Percentiles rank a stretch among this genome's conserved stretches.
Conservation (phyloP, 2,797 vertebrate genomes). For the Sebastes matsubarae region DNA sequence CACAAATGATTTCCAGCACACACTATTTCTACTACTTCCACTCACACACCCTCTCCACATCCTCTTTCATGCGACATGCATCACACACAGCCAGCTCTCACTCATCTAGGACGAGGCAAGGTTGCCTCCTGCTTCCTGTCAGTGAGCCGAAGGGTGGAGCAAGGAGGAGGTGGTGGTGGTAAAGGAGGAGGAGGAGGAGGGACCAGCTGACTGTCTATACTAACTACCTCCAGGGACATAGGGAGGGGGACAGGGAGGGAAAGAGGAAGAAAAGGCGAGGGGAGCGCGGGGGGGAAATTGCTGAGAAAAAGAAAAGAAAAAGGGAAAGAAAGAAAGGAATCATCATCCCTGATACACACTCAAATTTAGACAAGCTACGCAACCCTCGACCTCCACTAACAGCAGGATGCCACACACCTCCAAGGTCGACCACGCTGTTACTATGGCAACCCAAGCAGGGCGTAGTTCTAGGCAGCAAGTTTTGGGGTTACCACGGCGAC, state of each 20-base stretch:
- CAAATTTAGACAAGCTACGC: constrained; percentile 1
- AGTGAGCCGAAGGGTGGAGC: constrained; percentile 64
- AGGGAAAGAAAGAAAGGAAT: background rate
- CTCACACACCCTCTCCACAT: constrained; percentile 44
- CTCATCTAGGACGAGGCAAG: constrained; percentile 85
- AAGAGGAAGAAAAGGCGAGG: constrained; percentile 8
- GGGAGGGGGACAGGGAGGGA: constrained; percentile 20
- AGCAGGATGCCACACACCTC: constrained; percentile 49
- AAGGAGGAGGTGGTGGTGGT: constrained; percentile 35
- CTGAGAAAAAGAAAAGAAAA: background rate
- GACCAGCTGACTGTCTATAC: constrained; percentile 65
- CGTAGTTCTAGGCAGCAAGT: constrained; percentile 43
- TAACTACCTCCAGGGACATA: constrained; percentile 61
- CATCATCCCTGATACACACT: background rate
- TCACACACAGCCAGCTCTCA: constrained; percentile 56
- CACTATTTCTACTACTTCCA: background rate
- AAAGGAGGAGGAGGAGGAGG: constrained; percentile 40
- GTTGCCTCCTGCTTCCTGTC: constrained; percentile 80
- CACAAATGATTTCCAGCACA: constrained; percentile 29
- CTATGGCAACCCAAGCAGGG: constrained; percentile 68
- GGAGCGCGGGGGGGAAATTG: background rate
- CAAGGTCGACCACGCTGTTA: constrained; percentile 67
- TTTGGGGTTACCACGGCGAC: constrained; percentile 66
- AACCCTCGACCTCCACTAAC: constrained; percentile 34
- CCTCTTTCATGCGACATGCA: constrained; percentile 31